Evolutionary conservation across 2,113 vertebrate genomes (phyloP).

Genomic region (Archilochus colubris): DNA sequence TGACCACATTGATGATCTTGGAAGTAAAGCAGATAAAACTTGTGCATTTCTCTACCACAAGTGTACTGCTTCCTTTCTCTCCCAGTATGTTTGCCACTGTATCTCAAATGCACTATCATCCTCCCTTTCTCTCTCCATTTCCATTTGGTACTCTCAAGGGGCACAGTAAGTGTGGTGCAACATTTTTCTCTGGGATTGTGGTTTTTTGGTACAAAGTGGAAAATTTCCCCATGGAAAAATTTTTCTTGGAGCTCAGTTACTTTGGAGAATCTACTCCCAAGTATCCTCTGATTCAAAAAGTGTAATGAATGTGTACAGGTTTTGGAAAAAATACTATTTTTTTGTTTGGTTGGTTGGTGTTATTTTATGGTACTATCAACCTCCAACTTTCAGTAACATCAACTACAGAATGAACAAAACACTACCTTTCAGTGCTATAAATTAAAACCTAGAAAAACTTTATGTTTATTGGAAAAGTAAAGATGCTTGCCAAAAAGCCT

Average conservation of each 20-base stretch:
- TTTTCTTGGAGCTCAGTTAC: background rate
- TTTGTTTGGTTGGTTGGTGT: background rate
- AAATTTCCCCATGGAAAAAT: background rate
- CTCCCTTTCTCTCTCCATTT: background rate
- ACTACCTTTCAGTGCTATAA: constrained; percentile 25
- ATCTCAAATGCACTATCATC: background rate
- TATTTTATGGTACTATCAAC: constrained; percentile 10
- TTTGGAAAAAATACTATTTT: background rate
- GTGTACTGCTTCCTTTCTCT: background rate
- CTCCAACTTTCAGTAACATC: constrained; percentile 36
- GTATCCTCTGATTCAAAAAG: background rate
- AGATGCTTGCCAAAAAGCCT: constrained; percentile 37
- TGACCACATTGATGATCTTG: background rate
- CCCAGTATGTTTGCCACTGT: background rate
- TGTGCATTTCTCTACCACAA: background rate
- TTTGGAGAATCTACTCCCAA: background rate
- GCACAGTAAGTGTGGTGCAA: background rate
- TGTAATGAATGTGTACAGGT: background rate
- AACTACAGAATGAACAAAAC: constrained; percentile 27
- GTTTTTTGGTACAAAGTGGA: background rate
- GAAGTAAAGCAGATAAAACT: background rate
- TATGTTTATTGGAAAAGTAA: constrained; percentile 26
- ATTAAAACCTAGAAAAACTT: constrained; percentile 53
- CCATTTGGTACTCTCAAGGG: background rate
- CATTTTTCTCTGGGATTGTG: background rate